A percentile compares a stretch with the other conserved stretches of the same genome.
These are phyloP conservation scores for Petrocephalus sullivani DNA, from an alignment of 2,797 vertebrate genomes.

Conservation along the genomic window DNA sequence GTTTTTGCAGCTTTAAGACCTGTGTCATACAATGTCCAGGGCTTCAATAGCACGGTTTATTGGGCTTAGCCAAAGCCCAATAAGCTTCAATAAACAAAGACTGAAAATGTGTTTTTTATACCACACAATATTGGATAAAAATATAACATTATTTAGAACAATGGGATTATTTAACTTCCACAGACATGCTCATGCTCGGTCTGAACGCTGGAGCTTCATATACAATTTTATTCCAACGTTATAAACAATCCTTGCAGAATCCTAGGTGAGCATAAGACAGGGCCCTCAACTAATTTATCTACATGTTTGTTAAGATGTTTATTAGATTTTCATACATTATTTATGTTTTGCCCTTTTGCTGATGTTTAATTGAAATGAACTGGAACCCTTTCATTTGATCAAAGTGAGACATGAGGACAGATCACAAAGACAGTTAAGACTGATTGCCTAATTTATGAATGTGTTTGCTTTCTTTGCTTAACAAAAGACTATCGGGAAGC, in stretches of 20 bases:
- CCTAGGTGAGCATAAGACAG: not conserved
- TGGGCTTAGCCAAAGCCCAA: not conserved
- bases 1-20: not conserved
- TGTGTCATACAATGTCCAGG: not conserved
- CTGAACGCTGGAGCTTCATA: not conserved
- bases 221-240: not conserved
- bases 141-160: not conserved
- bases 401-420: not conserved
- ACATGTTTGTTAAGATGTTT: not conserved
- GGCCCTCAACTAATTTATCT: not conserved
- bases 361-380: not conserved
- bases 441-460: not conserved
- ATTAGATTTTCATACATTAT: constrained; percentile 1
- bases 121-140: not conserved
- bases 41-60: not conserved
- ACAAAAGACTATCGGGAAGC: not conserved
- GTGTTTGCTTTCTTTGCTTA: not conserved
- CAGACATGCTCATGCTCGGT: not conserved
- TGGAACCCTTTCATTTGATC: not conserved
- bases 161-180: not conserved
- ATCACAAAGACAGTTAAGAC: not conserved
- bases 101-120: not conserved
- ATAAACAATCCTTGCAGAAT: not conserved
- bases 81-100: not conserved
- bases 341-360: not conserved